phyloP scores from a whole-genome alignment of 2,113 vertebrate species.

The Ciconia boyciana region DNA sequence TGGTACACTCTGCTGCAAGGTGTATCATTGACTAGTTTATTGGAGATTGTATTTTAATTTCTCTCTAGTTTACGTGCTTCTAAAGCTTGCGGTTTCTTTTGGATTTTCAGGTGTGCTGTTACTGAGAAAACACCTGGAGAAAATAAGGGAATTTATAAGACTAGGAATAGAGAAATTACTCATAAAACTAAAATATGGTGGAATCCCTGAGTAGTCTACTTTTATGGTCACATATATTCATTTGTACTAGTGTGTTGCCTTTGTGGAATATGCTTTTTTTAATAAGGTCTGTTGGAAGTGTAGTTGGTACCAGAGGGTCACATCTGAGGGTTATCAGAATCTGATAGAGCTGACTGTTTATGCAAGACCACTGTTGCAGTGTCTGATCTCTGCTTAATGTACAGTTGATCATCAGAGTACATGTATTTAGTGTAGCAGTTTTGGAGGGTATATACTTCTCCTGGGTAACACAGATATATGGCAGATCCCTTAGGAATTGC shows the following conservation, averaged over 20 bases:
- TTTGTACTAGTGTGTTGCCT: background rate
- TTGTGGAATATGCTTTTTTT: background rate
- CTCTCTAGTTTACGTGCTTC: background rate
- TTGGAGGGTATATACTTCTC: background rate
- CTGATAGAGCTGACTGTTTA: background rate
- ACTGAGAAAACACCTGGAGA: background rate
- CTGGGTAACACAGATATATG: background rate
- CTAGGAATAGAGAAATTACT: background rate
- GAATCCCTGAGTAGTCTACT: background rate
- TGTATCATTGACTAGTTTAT: background rate
- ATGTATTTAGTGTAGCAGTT: background rate
- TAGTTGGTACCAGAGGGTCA: background rate
- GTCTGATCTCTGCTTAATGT: background rate
- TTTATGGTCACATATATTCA: background rate
- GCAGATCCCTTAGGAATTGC: background rate
- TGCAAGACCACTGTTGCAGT: background rate
- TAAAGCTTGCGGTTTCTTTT: background rate
- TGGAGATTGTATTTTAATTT: background rate
- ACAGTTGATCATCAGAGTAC: background rate
- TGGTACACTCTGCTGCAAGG: background rate
- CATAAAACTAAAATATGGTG: background rate
- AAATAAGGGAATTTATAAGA: background rate
- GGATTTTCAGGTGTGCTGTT: background rate
- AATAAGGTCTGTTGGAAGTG: background rate
- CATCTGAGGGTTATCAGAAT: background rate